Base-by-base conservation (phyloP, 35 echinoderm and acorn worm genomes). In the Ophioderma brevispina region DNA sequence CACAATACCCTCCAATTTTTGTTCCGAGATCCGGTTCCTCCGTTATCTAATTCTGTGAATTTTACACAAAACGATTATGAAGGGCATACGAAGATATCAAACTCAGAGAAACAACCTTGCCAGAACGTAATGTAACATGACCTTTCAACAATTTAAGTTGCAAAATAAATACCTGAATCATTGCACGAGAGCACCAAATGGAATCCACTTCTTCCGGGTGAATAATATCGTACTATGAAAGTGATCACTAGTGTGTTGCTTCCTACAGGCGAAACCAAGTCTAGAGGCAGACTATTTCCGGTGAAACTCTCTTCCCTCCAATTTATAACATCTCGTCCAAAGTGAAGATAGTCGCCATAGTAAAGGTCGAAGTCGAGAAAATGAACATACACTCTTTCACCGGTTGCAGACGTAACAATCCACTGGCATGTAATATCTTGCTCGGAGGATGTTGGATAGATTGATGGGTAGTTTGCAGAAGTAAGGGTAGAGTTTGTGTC, bases 311-410 rank as follows among this genome's bases (percentile, higher is more conserved):
- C 17, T 25, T 70, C 59, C 10, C n/a, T 70, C 59, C 59, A 70
- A 3, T 70, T 18, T 2, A 15, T 30, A 25, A 30, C 28, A 70
- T 30, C n/a, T 1, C 36, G 37, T 23, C 87, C 87, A 31, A 80
- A 77, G 49, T 70, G 39, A 1, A 89, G 19, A 0, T 19, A 88
- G 13, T 50, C 41, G 25, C 64, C 43, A 63, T 49, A n/a, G 32
- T 52, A 35, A 0, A 89, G 78, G 33, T 89, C 87, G 25, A 81
- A 89, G 55, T 81, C 43, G 23, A 55, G 23, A 38, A 89, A 89
- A 81, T 89, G 77, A 23, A 89, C 39, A 30, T 70, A 70, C 2
- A 70, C 59, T 70, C 59, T 70, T 8, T 25, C n/a, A 15, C 50
- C 52, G 31, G 6, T 81, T 25, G 15, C 70, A 6, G 32, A 33